Percentiles rank a stretch among this genome's conserved stretches.
Conservation (phyloP, 2,888 invertebrate species). For the Anthrax anthrax region DNA sequence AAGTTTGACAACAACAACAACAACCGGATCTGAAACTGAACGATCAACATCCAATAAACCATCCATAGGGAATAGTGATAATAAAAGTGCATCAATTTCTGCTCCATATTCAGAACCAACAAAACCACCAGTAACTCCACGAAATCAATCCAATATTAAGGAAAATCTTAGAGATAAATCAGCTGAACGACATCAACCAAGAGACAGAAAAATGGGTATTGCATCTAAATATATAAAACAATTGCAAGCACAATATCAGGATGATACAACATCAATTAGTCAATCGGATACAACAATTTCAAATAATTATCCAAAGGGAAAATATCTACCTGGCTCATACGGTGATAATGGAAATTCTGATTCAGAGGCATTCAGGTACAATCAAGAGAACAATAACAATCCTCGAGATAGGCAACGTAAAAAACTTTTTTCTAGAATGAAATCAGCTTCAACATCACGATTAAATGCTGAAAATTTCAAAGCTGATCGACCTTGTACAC, state of each 20-base stretch:
- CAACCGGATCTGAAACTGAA: constrained; percentile 67
- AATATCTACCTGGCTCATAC: constrained; percentile 22
- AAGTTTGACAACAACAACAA: constrained; percentile 34
- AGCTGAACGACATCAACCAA: constrained; percentile 12
- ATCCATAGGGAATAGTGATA: constrained; percentile 36
- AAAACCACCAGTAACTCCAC: constrained; percentile 10
- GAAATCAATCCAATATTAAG: background rate
- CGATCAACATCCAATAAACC: constrained; percentile 58
- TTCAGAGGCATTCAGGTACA: constrained; percentile 29
- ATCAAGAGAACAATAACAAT: constrained; percentile 36
- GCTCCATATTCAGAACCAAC: constrained; percentile 18
- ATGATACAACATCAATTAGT: constrained; percentile 31
- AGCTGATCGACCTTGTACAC: constrained; percentile 47
- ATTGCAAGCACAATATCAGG: constrained; percentile 23
- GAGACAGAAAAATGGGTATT: constrained; percentile 21
- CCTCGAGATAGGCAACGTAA: constrained; percentile 43
- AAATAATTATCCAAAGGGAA: constrained; percentile 29
- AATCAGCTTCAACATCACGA: constrained; percentile 54
- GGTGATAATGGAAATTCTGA: constrained; percentile 34
- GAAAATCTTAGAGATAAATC: constrained; percentile 14
- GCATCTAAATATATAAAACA: constrained; percentile 32
- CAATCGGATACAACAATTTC: constrained; percentile 34
- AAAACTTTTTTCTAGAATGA: constrained; percentile 53
- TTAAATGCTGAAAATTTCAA: constrained; percentile 38
- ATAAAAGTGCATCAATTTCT: constrained; percentile 25